phyloP scores from a whole-genome alignment of 53 echinoderm and acorn worm genomes.

The Glandiceps talaboti region DNA sequence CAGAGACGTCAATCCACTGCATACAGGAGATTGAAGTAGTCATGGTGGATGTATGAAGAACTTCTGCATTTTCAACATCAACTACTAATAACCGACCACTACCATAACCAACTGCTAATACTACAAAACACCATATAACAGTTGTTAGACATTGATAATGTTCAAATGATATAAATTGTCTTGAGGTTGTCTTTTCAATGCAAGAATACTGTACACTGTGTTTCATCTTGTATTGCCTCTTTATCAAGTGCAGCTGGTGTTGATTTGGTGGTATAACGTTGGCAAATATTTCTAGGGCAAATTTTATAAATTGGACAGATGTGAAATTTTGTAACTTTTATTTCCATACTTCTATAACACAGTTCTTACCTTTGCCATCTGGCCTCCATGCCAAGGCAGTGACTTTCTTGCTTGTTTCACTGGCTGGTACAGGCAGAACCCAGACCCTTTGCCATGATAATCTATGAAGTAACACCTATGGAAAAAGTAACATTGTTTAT shows the following conservation, averaged over 20 bases:
- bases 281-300: no score
- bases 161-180: no score
- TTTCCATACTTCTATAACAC: no score
- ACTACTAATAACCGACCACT: constrained; percentile 62
- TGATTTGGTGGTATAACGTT: no score
- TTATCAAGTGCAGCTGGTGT: no score
- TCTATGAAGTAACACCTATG: constrained; percentile 78
- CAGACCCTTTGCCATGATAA: constrained; percentile 94
- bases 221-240: no score
- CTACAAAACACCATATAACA: no score
- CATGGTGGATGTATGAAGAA: constrained; percentile 46
- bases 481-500: no score
- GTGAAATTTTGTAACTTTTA: no score
- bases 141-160: neutral
- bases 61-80: constrained; percentile 81
- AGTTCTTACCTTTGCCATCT: constrained; percentile 94
- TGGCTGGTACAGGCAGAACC: constrained; percentile 54
- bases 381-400: constrained; percentile 80
- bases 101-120: constrained; percentile 72
- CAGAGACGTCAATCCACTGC: constrained; percentile 48
- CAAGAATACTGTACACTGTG: no score
- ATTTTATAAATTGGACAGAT: no score
- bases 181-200: no score
- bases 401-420: constrained; percentile 50
- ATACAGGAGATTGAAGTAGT: constrained; percentile 44